These are phyloP conservation scores for Miniopterus natalensis DNA, from an alignment of 2,113 vertebrate genomes.

Conservation along the genomic window DNA sequence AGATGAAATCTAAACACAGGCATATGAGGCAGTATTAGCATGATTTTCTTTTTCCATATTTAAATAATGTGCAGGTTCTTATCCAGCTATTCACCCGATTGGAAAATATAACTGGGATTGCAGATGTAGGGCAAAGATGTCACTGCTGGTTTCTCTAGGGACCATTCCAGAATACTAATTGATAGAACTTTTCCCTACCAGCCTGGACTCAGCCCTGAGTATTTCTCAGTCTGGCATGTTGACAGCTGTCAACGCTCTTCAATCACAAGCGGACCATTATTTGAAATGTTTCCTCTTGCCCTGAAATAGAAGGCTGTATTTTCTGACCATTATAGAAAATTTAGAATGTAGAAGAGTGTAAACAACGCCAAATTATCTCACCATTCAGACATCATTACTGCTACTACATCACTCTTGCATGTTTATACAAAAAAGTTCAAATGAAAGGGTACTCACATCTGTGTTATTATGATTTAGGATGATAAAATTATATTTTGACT, in stretches of 20 bases:
- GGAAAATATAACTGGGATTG: background rate
- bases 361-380: conserved; percentile 16
- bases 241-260: conserved; percentile 66
- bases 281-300: conserved; percentile 24
- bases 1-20: background rate
- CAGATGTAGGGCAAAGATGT: background rate
- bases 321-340: background rate
- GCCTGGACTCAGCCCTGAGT: background rate
- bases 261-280: conserved; percentile 37
- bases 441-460: background rate
- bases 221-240: background rate
- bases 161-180: background rate
- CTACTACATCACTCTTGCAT: background rate
- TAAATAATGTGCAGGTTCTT: background rate
- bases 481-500: background rate
- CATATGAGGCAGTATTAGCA: background rate
- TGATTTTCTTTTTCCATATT: background rate
- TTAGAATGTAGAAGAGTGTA: background rate
- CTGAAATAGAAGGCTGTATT: background rate
- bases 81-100: background rate
- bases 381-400: background rate
- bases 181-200: background rate
- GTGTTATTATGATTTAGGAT: background rate
- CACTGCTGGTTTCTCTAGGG: background rate
- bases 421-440: background rate